Conservation (phyloP, 2,797 vertebrate genomes). For the Sus cebifrons region DNA sequence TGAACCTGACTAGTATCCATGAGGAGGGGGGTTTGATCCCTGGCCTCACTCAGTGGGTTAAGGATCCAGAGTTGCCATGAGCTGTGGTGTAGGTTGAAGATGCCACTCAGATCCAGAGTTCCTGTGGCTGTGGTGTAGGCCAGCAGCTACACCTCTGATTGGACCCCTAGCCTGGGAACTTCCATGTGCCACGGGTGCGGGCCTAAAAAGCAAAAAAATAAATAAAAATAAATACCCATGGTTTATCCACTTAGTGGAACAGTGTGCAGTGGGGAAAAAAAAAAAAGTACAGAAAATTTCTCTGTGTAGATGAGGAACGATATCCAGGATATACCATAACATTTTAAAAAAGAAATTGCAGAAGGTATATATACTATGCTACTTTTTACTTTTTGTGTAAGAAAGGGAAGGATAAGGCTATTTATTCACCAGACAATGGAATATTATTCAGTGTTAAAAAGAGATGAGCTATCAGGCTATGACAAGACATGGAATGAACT, state of each 20-base stretch:
- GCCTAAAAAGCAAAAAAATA: too few species aligned
- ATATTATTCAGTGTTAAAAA: neutral
- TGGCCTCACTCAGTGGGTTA: too few species aligned
- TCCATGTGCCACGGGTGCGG: too few species aligned
- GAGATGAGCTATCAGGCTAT: neutral
- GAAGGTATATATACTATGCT: neutral
- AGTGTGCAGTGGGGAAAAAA: neutral
- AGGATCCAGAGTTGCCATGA: too few species aligned
- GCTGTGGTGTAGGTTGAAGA: too few species aligned
- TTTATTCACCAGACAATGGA: neutral
- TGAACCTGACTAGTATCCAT: too few species aligned
- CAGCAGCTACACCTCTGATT: too few species aligned
- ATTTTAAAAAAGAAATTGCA: neutral
- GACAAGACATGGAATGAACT: neutral
- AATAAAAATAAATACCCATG: neutral
- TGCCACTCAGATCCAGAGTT: too few species aligned
- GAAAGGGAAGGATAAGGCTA: constrained; percentile 31
- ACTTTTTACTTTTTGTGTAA: neutral
- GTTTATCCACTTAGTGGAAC: neutral
- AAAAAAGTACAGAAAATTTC: neutral
- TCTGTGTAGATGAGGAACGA: neutral
- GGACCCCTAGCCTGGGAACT: too few species aligned
- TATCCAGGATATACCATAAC: neutral
- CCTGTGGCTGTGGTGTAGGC: too few species aligned
- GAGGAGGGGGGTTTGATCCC: too few species aligned